Conservation (phyloP, 1,140 invertebrate species). For the Calephelis nemesis region DNA sequence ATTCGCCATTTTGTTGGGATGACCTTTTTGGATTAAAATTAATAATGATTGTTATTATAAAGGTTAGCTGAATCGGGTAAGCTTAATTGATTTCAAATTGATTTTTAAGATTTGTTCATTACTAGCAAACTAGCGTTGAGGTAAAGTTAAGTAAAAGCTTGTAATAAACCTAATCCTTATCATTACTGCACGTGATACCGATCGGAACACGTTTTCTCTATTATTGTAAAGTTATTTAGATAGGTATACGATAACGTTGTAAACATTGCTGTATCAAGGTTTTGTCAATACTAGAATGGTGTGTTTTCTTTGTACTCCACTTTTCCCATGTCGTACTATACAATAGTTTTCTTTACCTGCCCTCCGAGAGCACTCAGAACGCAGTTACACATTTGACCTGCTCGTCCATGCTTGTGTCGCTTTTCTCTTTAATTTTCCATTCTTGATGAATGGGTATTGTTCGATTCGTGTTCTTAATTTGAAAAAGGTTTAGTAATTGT, state of each 20-base stretch:
- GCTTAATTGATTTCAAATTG: too few relatives aligned
- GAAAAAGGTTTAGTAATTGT: too few relatives aligned
- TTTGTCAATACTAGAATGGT: slow-evolving; percentile 41
- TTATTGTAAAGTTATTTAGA: slow-evolving; percentile 1
- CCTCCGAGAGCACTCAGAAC: slow-evolving; percentile 41
- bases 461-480: neutral
- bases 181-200: neutral
- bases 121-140: too few relatives aligned
- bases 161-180: neutral
- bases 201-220: slow-evolving; percentile 3
- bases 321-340: slow-evolving; percentile 73
- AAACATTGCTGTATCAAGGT: slow-evolving; percentile 22
- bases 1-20: too few relatives aligned
- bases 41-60: too few relatives aligned
- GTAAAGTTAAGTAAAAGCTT: too few relatives aligned
- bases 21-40: too few relatives aligned
- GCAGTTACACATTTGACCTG: slow-evolving; percentile 55
- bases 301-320: slow-evolving; percentile 57
- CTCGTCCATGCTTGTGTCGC: slow-evolving; percentile 50
- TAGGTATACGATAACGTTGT: neutral
- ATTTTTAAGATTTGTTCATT: too few relatives aligned
- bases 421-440: slow-evolving; percentile 23
- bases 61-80: too few relatives aligned
- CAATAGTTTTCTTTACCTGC: slow-evolving; percentile 55
- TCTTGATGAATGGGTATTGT: slow-evolving; percentile 7